Evolutionary conservation across 2,113 vertebrate genomes (phyloP).

Genomic region (Lycaon pictus): DNA sequence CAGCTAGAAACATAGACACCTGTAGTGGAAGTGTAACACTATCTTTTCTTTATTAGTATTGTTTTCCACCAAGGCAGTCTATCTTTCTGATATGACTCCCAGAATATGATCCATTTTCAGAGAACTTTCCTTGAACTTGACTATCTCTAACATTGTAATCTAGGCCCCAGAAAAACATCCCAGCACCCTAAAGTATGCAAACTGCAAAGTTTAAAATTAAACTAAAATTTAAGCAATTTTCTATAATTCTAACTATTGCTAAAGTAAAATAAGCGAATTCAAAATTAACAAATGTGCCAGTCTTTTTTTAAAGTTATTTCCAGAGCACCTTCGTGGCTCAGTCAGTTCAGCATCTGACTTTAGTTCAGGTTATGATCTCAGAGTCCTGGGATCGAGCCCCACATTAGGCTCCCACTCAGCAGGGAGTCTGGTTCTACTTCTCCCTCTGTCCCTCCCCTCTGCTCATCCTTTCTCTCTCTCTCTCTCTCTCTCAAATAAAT

Average conservation of each 20-base stretch:
- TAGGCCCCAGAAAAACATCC: background rate
- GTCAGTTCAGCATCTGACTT: background rate
- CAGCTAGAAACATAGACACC: background rate
- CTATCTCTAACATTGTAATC: background rate
- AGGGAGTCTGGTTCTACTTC: background rate
- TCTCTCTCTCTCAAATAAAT: background rate
- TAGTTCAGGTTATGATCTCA: background rate
- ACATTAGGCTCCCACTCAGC: background rate
- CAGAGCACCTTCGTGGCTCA: background rate
- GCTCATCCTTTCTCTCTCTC: background rate
- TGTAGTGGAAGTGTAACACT: background rate
- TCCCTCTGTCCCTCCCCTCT: background rate
- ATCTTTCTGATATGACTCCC: background rate
- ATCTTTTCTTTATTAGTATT: background rate
- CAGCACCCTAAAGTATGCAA: background rate
- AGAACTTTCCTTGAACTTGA: background rate
- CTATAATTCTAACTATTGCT: background rate
- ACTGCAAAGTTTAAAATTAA: background rate
- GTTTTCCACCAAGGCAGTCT: background rate
- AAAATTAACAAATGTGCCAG: background rate
- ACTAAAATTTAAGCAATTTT: background rate
- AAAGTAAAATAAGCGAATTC: slow-evolving; percentile 10
- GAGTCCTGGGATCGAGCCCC: background rate
- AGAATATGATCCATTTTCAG: background rate
- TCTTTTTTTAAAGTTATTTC: slow-evolving; percentile 54